Base-by-base conservation (phyloP, 1,140 invertebrate species). In the Plutomurus gul region DNA sequence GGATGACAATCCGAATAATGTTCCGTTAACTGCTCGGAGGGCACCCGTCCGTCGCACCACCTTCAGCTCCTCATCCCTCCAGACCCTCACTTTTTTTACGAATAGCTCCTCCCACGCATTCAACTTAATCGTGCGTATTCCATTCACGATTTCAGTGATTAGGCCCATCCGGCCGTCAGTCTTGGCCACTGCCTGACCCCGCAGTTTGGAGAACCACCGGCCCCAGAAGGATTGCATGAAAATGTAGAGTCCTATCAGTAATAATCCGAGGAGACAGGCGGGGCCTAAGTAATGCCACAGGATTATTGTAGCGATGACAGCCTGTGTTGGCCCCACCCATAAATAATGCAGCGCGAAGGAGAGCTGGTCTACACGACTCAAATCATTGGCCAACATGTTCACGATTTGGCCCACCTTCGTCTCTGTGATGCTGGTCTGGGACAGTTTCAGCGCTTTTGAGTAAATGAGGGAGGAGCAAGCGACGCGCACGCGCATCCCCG, bases 331-430 rank as follows among this genome's bases (percentile, higher is more conserved):
- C 0, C 93, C 95, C 47, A 94, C 89, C 92, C 92, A 94, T 78
- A 94, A 88, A 84, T 93, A 93, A 85, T 94, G 92, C 16, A 92
- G 46, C 87, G 84, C 76, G 46, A 75, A 16, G 27, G 70, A 20
- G 25, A 22, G 6, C 16, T 65, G 27, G 47, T 84, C 84, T 47
- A 83, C 83, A 2, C 84, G 76, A 47, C 60, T 72, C 1, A 83
- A 77, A 77, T 83, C 82, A 86, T 97, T 98, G 10, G 95, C 95
- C 79, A 98, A 88, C 5, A 98, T 88, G 87, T 97, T 98, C 16
- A 97, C 92, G 85, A 97, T 92, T 88, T 97, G 93, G 8, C 96
- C 95, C 46, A 91, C 90, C 2, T 93, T 94, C 5, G 93, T 94
- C 84, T 93, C 89, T 18, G 91, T 90, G 40, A 96, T 85, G 7